Evolutionary conservation across 2,797 vertebrate genomes (phyloP), one percentile per base, ranked within the genome.

Genomic region (Poecilia wingei): DNA sequence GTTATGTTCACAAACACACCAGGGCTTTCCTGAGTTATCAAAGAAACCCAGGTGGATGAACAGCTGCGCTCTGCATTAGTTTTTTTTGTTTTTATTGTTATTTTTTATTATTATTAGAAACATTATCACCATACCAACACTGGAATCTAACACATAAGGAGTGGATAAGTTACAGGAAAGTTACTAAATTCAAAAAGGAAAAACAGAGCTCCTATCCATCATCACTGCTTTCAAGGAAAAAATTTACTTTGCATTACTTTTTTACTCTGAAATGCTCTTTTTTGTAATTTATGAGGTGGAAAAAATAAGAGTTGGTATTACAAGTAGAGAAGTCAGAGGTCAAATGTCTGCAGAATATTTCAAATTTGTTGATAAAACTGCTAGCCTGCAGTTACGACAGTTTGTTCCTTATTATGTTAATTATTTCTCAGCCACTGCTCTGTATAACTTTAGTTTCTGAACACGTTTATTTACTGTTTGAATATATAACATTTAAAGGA

Each of bases 1-100:
- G 89, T 92, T 87, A 89, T 78, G n/a, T 77, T 84, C 77, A 70
- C 41, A 87, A 77, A 84, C 82, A 84, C 39, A 8, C 79, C 64
- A 76, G 61, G 68, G 28, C 82, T 86, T 83, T 69, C 90, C 88
- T 84, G 82, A 86, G 77, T 86, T 80, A 79, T 83, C 75, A 82
- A 80, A 84, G 71, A 79, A 78, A 78, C 75, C 82, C 51, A 57
- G 72, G 74, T 55, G 5, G 82, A 85, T 86, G 80, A 85, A 76
- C 82, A 91, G 86, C 89, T 89, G 83, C 70, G 78, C 80, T 86
- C 71, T 80, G 68, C 33, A 84, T 76, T 74, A 72, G 45, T 55
- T 59, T 55, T 77, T 16, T 43, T n/a, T n/a, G 3, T 46, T 18
- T 3, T 36, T 36, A 36, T 25, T 9, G 4, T 28, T 59, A 1